Conservation (phyloP, 2,797 vertebrate species). For the Spizella passerina region DNA sequence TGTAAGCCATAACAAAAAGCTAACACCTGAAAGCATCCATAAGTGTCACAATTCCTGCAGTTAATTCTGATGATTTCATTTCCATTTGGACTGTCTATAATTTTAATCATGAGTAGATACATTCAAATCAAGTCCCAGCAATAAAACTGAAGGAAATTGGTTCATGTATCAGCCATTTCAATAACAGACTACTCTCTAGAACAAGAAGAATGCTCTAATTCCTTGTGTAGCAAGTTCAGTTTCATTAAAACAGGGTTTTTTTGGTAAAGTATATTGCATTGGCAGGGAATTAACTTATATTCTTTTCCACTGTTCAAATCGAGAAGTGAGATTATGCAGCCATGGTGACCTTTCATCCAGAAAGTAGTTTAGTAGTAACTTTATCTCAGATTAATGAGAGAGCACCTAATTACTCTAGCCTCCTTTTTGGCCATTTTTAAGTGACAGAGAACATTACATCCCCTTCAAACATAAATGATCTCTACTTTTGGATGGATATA, state of each 20-base stretch:
- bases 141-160: neutral
- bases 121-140: neutral
- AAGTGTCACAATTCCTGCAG: neutral
- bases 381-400: neutral
- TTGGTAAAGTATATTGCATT: neutral
- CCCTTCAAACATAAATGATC: fast-evolving
- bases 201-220: neutral
- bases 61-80: neutral
- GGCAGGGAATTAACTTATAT: neutral
- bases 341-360: neutral
- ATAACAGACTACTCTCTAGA: neutral
- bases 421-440: neutral
- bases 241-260: neutral
- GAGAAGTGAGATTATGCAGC: neutral
- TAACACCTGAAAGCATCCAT: neutral
- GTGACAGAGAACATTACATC: fast-evolving
- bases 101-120: neutral
- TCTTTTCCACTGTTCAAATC: neutral
- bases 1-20: neutral
- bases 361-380: neutral
- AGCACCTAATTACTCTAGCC: neutral
- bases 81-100: neutral
- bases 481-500: fast-evolving
- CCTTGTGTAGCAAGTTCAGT: neutral
- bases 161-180: neutral